phyloP scores from a whole-genome alignment of 2,113 vertebrate genomes.

The Oreochromis aureus region DNA sequence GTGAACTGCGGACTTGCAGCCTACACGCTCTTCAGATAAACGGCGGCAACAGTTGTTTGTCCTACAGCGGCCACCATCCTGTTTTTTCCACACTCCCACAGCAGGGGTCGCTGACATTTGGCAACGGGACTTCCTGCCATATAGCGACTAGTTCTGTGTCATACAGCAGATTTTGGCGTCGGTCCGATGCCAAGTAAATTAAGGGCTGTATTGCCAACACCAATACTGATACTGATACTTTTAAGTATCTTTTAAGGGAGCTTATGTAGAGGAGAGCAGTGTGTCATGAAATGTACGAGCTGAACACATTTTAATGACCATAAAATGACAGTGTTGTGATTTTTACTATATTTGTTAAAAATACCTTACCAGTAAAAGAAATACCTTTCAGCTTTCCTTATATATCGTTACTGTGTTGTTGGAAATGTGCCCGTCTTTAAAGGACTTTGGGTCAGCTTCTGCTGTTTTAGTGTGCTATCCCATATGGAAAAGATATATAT shows the following conservation, averaged over 20 bases:
- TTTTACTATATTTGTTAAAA: not conserved
- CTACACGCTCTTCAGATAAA: not conserved
- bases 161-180: not conserved
- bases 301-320: not conserved
- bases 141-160: not conserved
- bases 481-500: no score
- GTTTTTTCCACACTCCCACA: not conserved
- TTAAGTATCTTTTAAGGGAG: not conserved
- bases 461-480: not conserved
- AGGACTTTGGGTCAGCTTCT: not conserved
- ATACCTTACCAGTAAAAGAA: not conserved
- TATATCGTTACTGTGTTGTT: not conserved
- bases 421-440: not conserved
- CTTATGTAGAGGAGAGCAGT: not conserved
- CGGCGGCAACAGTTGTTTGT: not conserved
- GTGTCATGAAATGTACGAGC: not conserved
- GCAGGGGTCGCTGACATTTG: not conserved
- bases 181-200: not conserved
- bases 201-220: not conserved
- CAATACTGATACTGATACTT: not conserved
- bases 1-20: not conserved
- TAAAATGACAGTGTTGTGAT: not conserved
- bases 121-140: not conserved
- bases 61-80: not conserved
- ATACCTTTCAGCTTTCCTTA: not conserved